A percentile compares a stretch with the other conserved stretches of the same genome.
Conservation (phyloP, 2,797 vertebrate species). For the Buceros bicornis region DNA sequence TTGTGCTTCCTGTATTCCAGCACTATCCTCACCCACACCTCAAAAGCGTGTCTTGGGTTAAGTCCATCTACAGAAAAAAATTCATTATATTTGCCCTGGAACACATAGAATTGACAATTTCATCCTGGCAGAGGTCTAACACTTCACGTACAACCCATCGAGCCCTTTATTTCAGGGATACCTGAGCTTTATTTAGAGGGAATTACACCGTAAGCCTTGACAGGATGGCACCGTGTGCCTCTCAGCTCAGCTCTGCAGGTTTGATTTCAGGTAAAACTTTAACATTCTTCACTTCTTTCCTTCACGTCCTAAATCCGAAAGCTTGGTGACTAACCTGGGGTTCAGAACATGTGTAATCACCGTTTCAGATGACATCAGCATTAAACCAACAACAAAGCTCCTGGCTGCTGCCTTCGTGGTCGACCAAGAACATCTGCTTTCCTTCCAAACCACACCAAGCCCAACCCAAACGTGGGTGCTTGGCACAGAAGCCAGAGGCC, state of each 20-base stretch:
- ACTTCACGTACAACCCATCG: background rate
- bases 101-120: rapidly evolving
- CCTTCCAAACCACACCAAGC: conserved; percentile 18
- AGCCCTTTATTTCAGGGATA: background rate
- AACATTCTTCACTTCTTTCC: background rate
- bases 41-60: background rate
- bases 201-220: background rate
- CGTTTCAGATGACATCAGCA: background rate
- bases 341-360: background rate
- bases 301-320: background rate
- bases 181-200: background rate
- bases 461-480: background rate
- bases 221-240: background rate
- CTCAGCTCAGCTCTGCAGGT: background rate
- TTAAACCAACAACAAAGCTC: background rate
- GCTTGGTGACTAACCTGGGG: background rate
- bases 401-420: background rate
- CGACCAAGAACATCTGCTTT: background rate
- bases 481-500: conserved; percentile 9
- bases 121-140: background rate
- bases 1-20: background rate
- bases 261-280: background rate
- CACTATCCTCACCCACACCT: background rate
- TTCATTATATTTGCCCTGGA: background rate
- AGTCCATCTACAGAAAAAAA: background rate